Evolutionary conservation across 2,113 vertebrate species (phyloP).

Genomic region (Gymnobelideus leadbeateri): DNA sequence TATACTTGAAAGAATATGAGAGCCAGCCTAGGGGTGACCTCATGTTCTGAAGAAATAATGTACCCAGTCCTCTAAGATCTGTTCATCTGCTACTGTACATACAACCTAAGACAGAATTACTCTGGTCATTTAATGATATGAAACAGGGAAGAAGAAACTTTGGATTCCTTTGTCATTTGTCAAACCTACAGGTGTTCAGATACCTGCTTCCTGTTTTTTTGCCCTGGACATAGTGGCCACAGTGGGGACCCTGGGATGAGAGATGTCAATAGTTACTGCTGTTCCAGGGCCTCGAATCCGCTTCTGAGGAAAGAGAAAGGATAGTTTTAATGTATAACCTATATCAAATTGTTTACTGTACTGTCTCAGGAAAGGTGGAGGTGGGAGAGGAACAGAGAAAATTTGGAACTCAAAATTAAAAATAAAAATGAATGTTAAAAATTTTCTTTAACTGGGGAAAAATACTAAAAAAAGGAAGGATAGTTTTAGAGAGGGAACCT

Average conservation of each 20-base stretch:
- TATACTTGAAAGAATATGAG: background rate
- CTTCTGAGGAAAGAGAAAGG: conserved; percentile 70
- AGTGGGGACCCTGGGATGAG: conserved; percentile 22
- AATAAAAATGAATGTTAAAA: background rate
- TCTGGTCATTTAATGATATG: background rate
- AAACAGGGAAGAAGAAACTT: background rate
- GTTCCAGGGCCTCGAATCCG: conserved; percentile 66
- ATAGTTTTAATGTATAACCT: background rate
- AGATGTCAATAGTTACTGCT: background rate
- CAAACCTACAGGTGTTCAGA: background rate
- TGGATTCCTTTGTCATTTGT: background rate
- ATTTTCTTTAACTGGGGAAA: too few relatives aligned
- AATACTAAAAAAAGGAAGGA: conserved; percentile 29
- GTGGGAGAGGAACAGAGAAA: background rate
- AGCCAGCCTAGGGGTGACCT: background rate
- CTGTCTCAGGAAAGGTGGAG: background rate
- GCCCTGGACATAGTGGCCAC: conserved; percentile 3
- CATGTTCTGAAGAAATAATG: conserved; percentile 15
- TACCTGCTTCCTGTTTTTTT: conserved; percentile 64
- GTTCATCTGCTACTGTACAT: background rate
- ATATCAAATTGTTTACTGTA: background rate
- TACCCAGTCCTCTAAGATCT: background rate
- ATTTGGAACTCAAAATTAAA: background rate
- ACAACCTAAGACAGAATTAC: conserved; percentile 11
- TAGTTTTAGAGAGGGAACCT: background rate